A percentile compares a stretch with the other conserved stretches of the same genome.
These are phyloP conservation scores for Talpa occidentalis DNA, from an alignment of 2,113 vertebrate species.

Conservation along the genomic window DNA sequence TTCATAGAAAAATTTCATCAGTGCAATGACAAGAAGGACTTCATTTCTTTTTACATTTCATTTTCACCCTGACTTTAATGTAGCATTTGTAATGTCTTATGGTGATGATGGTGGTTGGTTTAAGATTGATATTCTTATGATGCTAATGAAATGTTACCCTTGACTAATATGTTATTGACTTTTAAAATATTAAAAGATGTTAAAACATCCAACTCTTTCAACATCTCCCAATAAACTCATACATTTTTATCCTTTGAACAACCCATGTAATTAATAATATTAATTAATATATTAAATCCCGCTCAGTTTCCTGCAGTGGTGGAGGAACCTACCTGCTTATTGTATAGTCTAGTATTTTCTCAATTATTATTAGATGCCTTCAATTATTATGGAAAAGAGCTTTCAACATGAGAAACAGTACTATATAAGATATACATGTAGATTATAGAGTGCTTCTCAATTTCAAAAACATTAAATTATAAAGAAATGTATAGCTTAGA, in stretches of 20 bases:
- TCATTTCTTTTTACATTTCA: not conserved
- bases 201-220: not conserved
- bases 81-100: not conserved
- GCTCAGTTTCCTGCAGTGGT: not conserved
- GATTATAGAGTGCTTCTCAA: not conserved
- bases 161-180: not conserved
- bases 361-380: not conserved
- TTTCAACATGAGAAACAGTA: not conserved
- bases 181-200: not conserved
- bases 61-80: not conserved
- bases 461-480: constrained; percentile 43
- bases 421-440: not conserved
- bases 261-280: not conserved
- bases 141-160: not conserved
- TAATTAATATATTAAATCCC: not conserved
- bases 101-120: not conserved
- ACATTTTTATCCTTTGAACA: not conserved
- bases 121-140: not conserved
- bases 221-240: not conserved
- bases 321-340: not conserved
- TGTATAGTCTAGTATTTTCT: not conserved
- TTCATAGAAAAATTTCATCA: not conserved
- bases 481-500: not conserved
- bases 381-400: not conserved
- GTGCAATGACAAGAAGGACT: not conserved